Evolutionary conservation across 30 jellyfish, hydroid and myxozoan genomes (phyloP).

Genomic region (Catostylus mosaicus): DNA sequence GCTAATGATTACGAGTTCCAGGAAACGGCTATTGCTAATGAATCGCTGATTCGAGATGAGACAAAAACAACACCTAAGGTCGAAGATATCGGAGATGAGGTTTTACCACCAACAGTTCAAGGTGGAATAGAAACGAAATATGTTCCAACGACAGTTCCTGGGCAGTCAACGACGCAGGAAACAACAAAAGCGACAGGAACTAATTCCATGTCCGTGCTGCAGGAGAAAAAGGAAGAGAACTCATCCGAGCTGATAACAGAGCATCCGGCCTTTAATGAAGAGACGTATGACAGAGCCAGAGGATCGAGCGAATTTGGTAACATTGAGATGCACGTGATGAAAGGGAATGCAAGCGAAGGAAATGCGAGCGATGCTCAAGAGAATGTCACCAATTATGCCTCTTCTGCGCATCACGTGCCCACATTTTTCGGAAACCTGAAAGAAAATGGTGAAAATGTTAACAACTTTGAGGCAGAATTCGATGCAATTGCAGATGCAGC

Average conservation of each 20-base stretch:
- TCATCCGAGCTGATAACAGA: slow-evolving; percentile 10
- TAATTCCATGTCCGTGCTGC: neutral
- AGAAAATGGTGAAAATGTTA: slow-evolving; percentile 42
- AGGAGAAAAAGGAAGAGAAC: neutral
- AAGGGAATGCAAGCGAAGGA: neutral
- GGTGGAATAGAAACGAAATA: neutral
- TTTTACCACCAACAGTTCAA: slow-evolving; percentile 37
- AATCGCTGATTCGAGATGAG: neutral
- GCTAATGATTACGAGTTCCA: neutral
- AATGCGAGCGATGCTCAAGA: neutral
- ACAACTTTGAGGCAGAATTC: slow-evolving; percentile 63
- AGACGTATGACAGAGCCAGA: neutral
- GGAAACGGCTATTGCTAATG: neutral
- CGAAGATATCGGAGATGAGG: slow-evolving; percentile 46
- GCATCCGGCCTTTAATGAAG: slow-evolving; percentile 22
- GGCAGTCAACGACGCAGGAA: neutral
- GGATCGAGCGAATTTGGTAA: neutral
- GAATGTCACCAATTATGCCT: neutral
- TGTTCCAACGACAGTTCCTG: neutral
- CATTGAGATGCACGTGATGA: slow-evolving; percentile 29
- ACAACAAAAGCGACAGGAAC: neutral
- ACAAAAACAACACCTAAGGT: slow-evolving; percentile 3
- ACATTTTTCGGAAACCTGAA: slow-evolving; percentile 38
- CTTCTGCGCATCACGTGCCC: slow-evolving; percentile 1
- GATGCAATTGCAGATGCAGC: slow-evolving; percentile 67